Evolutionary conservation across 2,888 invertebrate genomes (phyloP).

Genomic region (Pollenia amentaria): DNA sequence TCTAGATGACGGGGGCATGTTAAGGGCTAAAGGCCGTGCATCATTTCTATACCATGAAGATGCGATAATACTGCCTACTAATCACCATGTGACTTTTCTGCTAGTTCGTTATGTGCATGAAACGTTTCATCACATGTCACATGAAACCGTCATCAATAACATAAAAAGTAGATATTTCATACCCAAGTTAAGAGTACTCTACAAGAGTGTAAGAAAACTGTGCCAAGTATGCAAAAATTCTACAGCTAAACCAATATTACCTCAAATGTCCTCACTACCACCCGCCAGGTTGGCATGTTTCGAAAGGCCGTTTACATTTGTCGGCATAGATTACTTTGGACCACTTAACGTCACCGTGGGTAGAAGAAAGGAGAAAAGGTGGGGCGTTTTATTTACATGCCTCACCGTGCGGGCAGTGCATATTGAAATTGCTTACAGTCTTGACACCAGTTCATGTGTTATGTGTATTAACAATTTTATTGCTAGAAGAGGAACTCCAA

Average conservation of each 20-base stretch:
- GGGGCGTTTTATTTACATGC: no score
- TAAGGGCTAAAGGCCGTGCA: background rate
- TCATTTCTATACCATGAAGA: background rate
- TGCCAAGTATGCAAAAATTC: background rate
- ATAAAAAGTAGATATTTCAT: background rate
- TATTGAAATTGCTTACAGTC: no score
- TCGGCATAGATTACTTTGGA: no score
- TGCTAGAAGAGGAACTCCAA: no score
- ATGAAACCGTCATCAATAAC: background rate
- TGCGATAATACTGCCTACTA: background rate
- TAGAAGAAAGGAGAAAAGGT: no score
- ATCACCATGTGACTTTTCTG: background rate
- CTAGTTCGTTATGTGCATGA: background rate
- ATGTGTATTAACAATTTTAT: no score
- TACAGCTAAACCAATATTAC: no score
- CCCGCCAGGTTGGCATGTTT: background rate
- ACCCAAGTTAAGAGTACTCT: background rate
- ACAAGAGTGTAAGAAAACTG: background rate
- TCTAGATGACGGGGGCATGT: background rate
- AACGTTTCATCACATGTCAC: no score
- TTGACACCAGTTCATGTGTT: no score
- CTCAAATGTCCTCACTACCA: no score
- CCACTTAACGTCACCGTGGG: no score
- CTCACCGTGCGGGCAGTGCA: no score
- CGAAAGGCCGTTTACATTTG: background rate